phyloP scores from a whole-genome alignment of 2,888 invertebrate species.

The Leptopilina drosophilae region DNA sequence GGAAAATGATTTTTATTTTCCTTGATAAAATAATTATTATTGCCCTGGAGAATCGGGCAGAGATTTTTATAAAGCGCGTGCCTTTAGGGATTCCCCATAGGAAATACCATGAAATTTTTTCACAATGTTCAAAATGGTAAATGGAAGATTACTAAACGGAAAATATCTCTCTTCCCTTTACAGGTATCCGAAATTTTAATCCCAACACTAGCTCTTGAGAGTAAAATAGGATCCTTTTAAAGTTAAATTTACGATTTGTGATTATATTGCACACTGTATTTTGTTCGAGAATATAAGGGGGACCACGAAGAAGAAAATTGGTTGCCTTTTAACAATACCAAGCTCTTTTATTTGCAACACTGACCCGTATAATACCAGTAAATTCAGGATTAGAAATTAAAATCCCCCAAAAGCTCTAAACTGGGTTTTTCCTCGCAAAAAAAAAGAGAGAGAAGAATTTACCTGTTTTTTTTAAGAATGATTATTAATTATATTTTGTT shows the following conservation, averaged over 20 bases:
- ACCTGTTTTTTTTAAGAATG: too few relatives aligned
- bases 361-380: neutral
- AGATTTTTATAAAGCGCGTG: constrained; percentile 19
- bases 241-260: constrained; percentile 30
- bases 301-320: neutral
- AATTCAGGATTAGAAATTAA: constrained; percentile 11
- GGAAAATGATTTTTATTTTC: too few relatives aligned
- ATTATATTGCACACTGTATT: constrained; percentile 3
- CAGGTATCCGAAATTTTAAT: constrained; percentile 12
- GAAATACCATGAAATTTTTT: neutral
- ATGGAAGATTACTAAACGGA: constrained; percentile 10
- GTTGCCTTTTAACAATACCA: neutral
- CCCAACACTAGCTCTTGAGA: constrained; percentile 21
- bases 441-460: too few relatives aligned
- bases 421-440: neutral
- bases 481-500: too few relatives aligned
- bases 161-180: neutral
- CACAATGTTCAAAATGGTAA: constrained; percentile 1
- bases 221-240: constrained; percentile 12
- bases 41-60: too few relatives aligned
- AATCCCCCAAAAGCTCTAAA: neutral
- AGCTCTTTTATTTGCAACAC: constrained; percentile 5
- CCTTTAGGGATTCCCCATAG: constrained; percentile 17
- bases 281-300: neutral
- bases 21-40: too few relatives aligned